Evolutionary conservation across 2,888 invertebrate genomes (phyloP), one percentile per base, ranked within the genome.

Genomic region (Drosophila histrio): DNA sequence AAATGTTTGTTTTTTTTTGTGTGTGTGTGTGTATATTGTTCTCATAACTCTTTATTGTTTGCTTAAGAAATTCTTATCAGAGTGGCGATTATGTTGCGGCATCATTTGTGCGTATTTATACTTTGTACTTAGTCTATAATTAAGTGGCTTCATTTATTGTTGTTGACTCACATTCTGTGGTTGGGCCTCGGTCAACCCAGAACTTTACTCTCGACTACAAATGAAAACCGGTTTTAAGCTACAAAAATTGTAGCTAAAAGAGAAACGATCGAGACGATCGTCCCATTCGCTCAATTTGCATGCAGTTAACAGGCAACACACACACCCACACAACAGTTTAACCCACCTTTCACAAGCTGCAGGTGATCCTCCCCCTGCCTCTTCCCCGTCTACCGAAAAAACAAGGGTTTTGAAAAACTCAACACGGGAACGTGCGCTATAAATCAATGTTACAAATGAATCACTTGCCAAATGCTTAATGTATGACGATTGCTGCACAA

Each of bases 391-490:
- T 2, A 19, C 8, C 26, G 4, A 19, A 43, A 43, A 47, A 36
- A 49, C 9, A 21, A 34, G 53, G n/a, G 30, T 28, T 34, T 39
- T 43, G n/a, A n/a, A 50, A 34, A 76, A 70, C 43, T 58, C 58
- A 64, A 49, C 21, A 30, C 36, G 11, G 53, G 49, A 67, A 58
- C 75, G 72, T 87, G 87, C 50, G 79, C 77, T 63, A 72, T 76
- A 82, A 85, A 64, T 79, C 61, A 82, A 85, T 72, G 67, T 22
- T 76, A 58, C 46, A 79, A 76, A 82, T 82, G 88, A 82, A 72
- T 82, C 81, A 82, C 49, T 60, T 72, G 67, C 39, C 59, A 71
- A 80, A 81, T 76, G 61, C 56, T 72, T 72, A 67, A 79, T 79
- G 56, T 82, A 72, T 87, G 72, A 87, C 72, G 66, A 77, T 60